Percentiles rank a stretch among this genome's conserved stretches.
Conservation (phyloP, 37 sponge, comb jelly and placozoan genomes). For the Eunapius fragilis region DNA sequence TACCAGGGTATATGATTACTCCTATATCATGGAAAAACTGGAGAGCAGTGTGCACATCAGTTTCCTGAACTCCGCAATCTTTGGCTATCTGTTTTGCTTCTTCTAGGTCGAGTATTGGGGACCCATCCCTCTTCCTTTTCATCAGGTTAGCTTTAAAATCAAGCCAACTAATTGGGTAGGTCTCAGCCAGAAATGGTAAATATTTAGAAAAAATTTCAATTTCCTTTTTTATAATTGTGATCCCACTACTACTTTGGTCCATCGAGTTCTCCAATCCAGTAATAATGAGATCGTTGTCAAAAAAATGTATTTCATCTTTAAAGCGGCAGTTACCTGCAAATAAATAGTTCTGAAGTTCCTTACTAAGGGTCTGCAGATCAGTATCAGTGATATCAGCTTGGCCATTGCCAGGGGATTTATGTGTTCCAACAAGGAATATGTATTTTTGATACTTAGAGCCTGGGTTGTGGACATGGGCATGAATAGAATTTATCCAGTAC, state of each 20-base stretch:
- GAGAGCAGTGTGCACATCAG: constrained; percentile 18
- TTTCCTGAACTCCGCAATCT: neutral
- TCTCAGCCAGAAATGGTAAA: constrained; percentile 35
- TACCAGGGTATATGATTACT: constrained; percentile 31
- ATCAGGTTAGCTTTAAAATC: constrained; percentile 19
- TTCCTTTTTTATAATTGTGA: constrained; percentile 11
- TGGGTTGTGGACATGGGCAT: constrained; percentile 51
- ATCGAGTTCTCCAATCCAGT: constrained; percentile 45
- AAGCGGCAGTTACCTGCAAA: neutral
- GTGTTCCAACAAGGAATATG: constrained; percentile 58
- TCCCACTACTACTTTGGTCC: constrained; percentile 43
- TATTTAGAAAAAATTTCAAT: constrained; percentile 8
- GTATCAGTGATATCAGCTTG: neutral
- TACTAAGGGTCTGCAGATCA: constrained; percentile 10
- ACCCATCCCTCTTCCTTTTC: neutral
- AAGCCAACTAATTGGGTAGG: constrained; percentile 46
- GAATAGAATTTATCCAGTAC: constrained; percentile 66
- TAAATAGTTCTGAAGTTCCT: neutral
- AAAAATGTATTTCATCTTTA: constrained; percentile 3
- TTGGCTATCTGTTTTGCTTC: neutral
- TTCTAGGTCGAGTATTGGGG: neutral
- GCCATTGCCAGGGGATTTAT: constrained; percentile 9
- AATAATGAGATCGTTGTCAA: neutral
- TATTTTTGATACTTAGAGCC: constrained; percentile 1
- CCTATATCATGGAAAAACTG: constrained; percentile 56